Conservation (phyloP, 1,140 invertebrate genomes). For the Oscheius sp. region DNA sequence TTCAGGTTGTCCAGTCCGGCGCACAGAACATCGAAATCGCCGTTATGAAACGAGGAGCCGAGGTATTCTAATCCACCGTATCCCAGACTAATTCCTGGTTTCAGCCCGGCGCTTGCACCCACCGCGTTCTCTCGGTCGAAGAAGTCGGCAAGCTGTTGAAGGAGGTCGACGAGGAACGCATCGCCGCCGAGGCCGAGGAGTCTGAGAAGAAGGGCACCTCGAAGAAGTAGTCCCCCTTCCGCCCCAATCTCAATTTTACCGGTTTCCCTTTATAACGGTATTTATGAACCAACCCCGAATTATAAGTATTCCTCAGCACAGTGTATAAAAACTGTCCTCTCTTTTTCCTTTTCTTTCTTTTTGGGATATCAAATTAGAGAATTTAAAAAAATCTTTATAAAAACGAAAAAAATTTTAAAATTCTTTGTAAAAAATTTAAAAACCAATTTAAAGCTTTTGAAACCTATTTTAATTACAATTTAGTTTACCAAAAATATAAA, state of each 20-base stretch:
- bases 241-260: background rate
- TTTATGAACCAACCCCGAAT: background rate
- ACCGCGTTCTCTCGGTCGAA: slow-evolving; percentile 51
- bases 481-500: too few relatives aligned
- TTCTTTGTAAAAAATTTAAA: too few relatives aligned
- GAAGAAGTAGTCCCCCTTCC: background rate
- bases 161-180: slow-evolving; percentile 53
- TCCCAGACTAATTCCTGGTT: background rate
- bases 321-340: too few relatives aligned
- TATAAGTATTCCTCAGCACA: too few relatives aligned
- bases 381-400: too few relatives aligned
- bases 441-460: too few relatives aligned
- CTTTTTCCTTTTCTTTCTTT: too few relatives aligned
- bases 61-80: slow-evolving; percentile 14
- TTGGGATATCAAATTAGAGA: too few relatives aligned
- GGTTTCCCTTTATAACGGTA: background rate
- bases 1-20: slow-evolving; percentile 96
- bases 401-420: too few relatives aligned
- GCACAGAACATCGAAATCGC: slow-evolving; percentile 98
- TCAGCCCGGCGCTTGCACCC: slow-evolving; percentile 47
- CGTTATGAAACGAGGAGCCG: slow-evolving; percentile 71
- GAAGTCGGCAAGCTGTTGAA: slow-evolving; percentile 56
- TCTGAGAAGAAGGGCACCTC: slow-evolving; percentile 36
- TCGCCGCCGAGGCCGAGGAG: slow-evolving; percentile 46
- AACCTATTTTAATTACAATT: too few relatives aligned